A percentile compares a stretch with the other conserved stretches of the same genome.
Evolutionary conservation across 1,140 invertebrate genomes (phyloP).

Genomic region (Nymphalis io): DNA sequence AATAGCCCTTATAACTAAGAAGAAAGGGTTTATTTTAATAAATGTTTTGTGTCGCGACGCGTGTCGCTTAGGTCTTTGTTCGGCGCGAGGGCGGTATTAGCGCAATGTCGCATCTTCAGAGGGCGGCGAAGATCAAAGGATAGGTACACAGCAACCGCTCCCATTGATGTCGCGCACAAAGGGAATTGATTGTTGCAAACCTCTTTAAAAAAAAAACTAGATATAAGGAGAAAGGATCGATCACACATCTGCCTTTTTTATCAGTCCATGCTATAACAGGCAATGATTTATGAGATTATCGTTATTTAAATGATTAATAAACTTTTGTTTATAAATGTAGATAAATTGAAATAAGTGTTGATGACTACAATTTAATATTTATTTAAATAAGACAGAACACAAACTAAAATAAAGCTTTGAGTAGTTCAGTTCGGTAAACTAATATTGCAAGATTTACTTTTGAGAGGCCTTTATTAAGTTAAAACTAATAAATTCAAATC

Average conservation of each 20-base stretch:
- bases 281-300: not conserved
- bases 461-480: not conserved
- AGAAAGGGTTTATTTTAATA: constrained; percentile 19
- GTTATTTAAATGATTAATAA: not conserved
- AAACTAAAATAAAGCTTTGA: too few relatives aligned
- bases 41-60: constrained; percentile 7
- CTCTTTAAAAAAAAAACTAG: constrained; percentile 64
- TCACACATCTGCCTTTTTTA: constrained; percentile 69
- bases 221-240: constrained; percentile 64
- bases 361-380: too few relatives aligned
- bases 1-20: constrained; percentile 8
- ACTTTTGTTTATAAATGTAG: not conserved
- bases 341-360: too few relatives aligned
- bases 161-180: constrained; percentile 79
- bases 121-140: constrained; percentile 79
- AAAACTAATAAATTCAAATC: not conserved
- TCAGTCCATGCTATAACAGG: constrained; percentile 16
- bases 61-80: constrained; percentile 59
- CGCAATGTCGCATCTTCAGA: constrained; percentile 76
- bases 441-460: too few relatives aligned
- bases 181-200: constrained; percentile 80
- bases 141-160: constrained; percentile 75
- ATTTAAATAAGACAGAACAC: too few relatives aligned
- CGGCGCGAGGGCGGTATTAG: constrained; percentile 64
- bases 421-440: too few relatives aligned